These are phyloP conservation scores for Scolopax rusticola DNA, from an alignment of 2,797 vertebrate genomes.

Conservation along the genomic window DNA sequence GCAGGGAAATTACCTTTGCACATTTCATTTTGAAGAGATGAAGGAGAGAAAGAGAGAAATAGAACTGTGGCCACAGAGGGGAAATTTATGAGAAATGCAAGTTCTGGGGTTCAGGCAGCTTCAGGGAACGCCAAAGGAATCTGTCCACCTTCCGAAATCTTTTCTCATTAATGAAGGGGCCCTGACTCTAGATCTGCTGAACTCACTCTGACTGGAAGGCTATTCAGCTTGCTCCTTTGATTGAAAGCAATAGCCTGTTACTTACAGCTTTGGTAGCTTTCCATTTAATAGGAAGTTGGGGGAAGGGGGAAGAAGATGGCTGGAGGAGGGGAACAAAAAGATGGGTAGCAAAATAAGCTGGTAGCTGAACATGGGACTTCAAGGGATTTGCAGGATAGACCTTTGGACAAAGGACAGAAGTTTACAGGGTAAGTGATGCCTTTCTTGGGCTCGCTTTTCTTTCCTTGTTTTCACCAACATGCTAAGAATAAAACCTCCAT, in stretches of 20 bases:
- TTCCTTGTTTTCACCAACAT: background rate
- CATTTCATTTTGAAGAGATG: background rate
- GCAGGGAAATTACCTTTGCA: background rate
- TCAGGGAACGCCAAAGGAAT: background rate
- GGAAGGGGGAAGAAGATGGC: background rate
- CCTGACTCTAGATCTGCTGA: conserved; percentile 31
- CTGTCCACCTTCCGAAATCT: no score
- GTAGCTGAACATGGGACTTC: background rate
- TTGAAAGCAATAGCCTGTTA: conserved; percentile 1
- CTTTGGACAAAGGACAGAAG: background rate
- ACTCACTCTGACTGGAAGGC: background rate
- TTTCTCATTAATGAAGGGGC: conserved; percentile 63
- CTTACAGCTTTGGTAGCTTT: background rate
- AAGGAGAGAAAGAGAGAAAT: background rate
- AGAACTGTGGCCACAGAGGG: background rate
- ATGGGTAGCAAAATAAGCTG: background rate
- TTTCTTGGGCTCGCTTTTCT: background rate
- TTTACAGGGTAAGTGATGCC: background rate
- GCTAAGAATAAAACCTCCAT: background rate
- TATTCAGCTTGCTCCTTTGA: conserved; percentile 48
- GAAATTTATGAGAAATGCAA: background rate
- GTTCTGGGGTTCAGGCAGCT: background rate
- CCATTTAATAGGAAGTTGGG: conserved; percentile 17
- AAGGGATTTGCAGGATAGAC: background rate
- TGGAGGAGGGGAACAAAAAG: background rate